phyloP scores from a whole-genome alignment of 2,797 vertebrate species.

The Myotis vivesi region DNA sequence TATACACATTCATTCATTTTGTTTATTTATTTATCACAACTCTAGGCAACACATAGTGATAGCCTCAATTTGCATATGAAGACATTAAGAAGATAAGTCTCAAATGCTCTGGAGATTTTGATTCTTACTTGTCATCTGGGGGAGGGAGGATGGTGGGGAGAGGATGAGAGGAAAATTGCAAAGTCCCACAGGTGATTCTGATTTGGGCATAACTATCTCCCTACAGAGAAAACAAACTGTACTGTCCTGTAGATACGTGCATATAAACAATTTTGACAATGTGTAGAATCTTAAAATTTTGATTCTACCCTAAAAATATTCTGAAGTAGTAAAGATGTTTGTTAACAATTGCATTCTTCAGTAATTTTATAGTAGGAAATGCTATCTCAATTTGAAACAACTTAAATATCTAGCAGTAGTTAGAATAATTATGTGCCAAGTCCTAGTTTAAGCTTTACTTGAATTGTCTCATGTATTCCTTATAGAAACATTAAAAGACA shows the following conservation, averaged over 20 bases:
- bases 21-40: conserved; percentile 27
- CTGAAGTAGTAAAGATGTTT: neutral
- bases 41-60: neutral
- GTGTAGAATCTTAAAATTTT: neutral
- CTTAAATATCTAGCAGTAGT: conserved; percentile 21
- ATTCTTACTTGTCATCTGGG: neutral
- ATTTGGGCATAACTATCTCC: neutral
- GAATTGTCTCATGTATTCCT: neutral
- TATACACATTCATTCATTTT: neutral
- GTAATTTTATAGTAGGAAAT: conserved; percentile 38
- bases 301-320: conserved; percentile 18
- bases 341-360: conserved; percentile 1
- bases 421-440: neutral
- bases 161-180: neutral
- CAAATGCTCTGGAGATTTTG: neutral
- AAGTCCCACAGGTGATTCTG: neutral
- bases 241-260: neutral
- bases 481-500: neutral
- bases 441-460: conserved; percentile 14
- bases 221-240: neutral
- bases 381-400: neutral
- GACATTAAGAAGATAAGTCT: neutral
- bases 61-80: neutral
- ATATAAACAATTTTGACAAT: neutral
- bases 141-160: neutral